These are phyloP conservation scores for Beaufortia kweichowensis DNA, from an alignment of 2,113 vertebrate species.

Conservation along the genomic window DNA sequence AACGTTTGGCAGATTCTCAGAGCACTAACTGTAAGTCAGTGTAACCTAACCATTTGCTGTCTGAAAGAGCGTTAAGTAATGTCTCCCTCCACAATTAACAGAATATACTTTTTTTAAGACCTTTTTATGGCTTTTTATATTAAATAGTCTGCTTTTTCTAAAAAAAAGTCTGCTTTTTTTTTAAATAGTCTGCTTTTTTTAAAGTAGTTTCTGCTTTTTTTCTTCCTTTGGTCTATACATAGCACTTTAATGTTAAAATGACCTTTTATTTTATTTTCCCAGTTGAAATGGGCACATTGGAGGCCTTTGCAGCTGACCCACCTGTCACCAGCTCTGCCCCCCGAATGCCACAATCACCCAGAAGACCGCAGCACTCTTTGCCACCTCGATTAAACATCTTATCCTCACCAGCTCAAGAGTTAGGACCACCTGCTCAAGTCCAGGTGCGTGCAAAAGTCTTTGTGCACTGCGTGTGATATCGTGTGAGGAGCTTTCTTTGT, in stretches of 20 bases:
- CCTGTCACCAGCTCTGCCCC: conserved; percentile 83
- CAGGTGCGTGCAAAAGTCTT: conserved; percentile 44
- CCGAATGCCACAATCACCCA: conserved; percentile 85
- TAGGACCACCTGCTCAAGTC: conserved; percentile 87
- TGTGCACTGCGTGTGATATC: background rate
- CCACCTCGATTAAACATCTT: conserved; percentile 86
- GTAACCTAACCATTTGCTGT: background rate
- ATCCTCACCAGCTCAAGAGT: conserved; percentile 82
- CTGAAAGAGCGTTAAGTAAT: background rate
- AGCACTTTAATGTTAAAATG: too few relatives aligned
- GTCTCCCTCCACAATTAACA: background rate
- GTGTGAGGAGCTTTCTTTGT: background rate
- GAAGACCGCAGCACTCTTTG: conserved; percentile 84
- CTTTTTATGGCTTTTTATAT: too few relatives aligned
- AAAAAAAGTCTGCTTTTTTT: too few relatives aligned
- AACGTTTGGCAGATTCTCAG: conserved; percentile 89
- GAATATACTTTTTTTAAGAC: background rate
- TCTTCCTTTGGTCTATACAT: too few relatives aligned
- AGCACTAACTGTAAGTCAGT: conserved; percentile 80
- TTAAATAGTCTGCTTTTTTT: too few relatives aligned
- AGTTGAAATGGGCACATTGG: conserved; percentile 81
- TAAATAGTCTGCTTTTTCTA: too few relatives aligned
- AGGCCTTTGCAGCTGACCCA: conserved; percentile 82
- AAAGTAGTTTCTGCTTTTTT: too few relatives aligned
- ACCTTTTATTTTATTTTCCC: background rate